Conservation (phyloP, 2,797 vertebrate genomes). For the Peromyscus aztecus region DNA sequence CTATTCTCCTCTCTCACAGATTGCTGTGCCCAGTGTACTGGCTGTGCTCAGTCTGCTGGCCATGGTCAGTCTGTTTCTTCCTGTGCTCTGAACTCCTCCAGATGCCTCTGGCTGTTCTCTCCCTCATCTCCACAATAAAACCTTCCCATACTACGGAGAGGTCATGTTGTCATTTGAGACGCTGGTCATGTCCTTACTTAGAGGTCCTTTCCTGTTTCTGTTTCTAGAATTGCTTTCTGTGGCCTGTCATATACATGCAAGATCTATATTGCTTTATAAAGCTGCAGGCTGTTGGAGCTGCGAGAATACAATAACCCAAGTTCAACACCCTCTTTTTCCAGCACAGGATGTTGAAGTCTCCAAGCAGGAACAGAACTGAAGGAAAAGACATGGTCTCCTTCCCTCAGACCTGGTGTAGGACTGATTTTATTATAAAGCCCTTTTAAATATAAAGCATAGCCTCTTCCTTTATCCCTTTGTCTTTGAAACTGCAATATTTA, state of each 20-base stretch:
- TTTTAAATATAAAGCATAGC: neutral
- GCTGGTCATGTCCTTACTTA: neutral
- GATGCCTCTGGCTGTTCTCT: neutral
- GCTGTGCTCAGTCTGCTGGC: neutral
- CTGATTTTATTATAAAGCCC: neutral
- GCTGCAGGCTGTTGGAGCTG: neutral
- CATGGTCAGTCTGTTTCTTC: neutral
- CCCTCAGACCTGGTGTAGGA: neutral
- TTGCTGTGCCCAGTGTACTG: neutral
- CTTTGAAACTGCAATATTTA: constrained; percentile 12
- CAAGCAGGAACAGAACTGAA: neutral
- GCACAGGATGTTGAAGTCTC: neutral
- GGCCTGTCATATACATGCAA: neutral
- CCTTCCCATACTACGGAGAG: neutral
- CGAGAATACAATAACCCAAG: neutral
- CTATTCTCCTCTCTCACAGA: neutral
- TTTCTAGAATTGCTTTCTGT: constrained; percentile 31
- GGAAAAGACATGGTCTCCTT: neutral
- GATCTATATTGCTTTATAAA: constrained; percentile 51
- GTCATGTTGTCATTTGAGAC: neutral
- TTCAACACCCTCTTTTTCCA: neutral
- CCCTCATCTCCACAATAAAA: neutral
- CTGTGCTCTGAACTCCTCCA: neutral
- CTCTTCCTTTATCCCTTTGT: neutral
- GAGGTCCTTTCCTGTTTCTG: neutral